A percentile compares a stretch with the other conserved stretches of the same genome.
Conservation (phyloP, 2,113 vertebrate genomes). For the Fukomys damarensis region DNA sequence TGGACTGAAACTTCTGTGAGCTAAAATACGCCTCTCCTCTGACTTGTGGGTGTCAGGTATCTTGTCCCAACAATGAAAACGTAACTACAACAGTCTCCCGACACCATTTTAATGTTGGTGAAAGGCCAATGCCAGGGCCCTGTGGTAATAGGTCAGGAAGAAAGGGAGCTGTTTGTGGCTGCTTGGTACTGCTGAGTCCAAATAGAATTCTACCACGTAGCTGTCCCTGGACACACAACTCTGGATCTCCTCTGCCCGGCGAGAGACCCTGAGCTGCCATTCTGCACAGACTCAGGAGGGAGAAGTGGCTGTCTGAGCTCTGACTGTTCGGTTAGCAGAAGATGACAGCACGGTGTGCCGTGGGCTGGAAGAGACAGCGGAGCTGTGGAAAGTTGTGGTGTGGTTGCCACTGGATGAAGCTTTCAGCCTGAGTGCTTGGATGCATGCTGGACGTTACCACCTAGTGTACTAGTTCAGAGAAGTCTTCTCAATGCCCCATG, state of each 20-base stretch:
- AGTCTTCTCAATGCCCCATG: rapidly evolving
- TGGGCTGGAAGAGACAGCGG: rapidly evolving
- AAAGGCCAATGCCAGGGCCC: not conserved
- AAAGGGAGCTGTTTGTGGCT: not conserved
- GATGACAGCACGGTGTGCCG: not conserved
- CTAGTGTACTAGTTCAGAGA: too few relatives aligned
- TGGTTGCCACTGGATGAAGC: not conserved
- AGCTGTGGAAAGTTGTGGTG: not conserved
- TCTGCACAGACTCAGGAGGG: not conserved
- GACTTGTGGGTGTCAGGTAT: not conserved
- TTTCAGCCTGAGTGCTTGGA: not conserved
- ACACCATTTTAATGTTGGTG: not conserved
- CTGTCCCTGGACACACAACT: not conserved
- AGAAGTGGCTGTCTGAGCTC: not conserved
- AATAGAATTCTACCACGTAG: not conserved
- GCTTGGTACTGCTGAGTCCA: too few relatives aligned
- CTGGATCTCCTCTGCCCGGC: not conserved
- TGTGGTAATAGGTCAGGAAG: not conserved
- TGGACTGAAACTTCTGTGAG: not conserved
- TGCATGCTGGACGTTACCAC: rapidly evolving
- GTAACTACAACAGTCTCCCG: not conserved
- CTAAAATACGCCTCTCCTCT: not conserved
- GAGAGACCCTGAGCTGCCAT: not conserved
- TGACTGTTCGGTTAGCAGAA: not conserved
- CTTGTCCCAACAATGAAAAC: not conserved